Base-by-base conservation (phyloP, 2,888 invertebrate genomes). In the Melangyna quadrimaculata region DNA sequence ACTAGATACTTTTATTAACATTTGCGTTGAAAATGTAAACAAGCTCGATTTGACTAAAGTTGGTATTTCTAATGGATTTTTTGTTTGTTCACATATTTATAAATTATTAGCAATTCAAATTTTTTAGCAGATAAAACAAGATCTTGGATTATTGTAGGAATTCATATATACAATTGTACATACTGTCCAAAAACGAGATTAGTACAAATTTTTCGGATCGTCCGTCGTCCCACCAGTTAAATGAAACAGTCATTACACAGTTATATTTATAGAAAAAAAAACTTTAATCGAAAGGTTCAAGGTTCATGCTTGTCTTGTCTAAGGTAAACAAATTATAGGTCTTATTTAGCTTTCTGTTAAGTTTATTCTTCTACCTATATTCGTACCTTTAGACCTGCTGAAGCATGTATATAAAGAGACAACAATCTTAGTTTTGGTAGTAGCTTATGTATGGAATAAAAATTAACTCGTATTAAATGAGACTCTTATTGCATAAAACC, bases 261-360 rank as follows among this genome's bases (percentile, higher is more conserved):
- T 32, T 17, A 24, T 7, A 8, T n/a, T 9, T 8, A 12, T 27
- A 17, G 37, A 14, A 14, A 59, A 37, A 59, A 14, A 37, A 59
- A 59, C 59, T 59, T 59, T 35, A 37, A 59, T 59, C 37, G 14
- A 59, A 59, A 59, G 59, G 59, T 59, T 59, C 59, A 59, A 29
- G 59, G 59, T 59, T 14, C 22, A 37, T 37, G 12, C 9, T 45
- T 17, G 22, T 27, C 10, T 53, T 35, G 12, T 35, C 7, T 59
- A 59, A 19, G 14, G 59, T 37, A 35, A 59, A 37, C 59, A 59
- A 59, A 59, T 59, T 59, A 59, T 32, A 59, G 35, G 35, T 29
- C 12, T 59, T 22, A 19, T 22, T 7, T 37, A 4, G 8, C 14
- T 59, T n/a, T 35, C 4, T 35, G 12, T 32, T 22, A 14, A 14